A percentile compares a stretch with the other conserved stretches of the same genome.
These are phyloP conservation scores for Melolontha melolontha DNA, from an alignment of 2,888 invertebrate species.

Conservation along the genomic window DNA sequence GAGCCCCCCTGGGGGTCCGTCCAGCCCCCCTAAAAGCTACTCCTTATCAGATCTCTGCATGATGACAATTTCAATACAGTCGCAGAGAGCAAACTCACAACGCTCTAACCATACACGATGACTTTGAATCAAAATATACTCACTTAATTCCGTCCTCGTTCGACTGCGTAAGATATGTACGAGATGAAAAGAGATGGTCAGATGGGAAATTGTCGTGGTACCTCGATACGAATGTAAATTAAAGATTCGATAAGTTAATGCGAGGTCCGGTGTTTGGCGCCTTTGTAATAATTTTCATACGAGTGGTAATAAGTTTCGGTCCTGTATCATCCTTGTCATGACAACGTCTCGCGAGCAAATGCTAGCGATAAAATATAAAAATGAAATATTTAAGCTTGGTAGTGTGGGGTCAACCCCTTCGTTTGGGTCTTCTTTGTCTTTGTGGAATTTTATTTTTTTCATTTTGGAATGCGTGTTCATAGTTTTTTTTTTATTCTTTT, in stretches of 20 bases:
- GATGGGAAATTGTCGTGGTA: slow-evolving; percentile 36
- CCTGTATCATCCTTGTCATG: slow-evolving; percentile 58
- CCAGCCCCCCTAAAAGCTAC: slow-evolving; percentile 62
- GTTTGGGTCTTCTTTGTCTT: slow-evolving; percentile 15
- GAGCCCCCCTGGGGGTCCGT: slow-evolving; percentile 55
- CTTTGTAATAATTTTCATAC: slow-evolving; percentile 62
- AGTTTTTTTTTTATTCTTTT: slow-evolving; percentile 1
- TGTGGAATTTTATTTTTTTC: slow-evolving; percentile 10
- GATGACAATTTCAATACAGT: slow-evolving; percentile 65
- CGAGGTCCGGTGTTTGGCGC: slow-evolving; percentile 60
- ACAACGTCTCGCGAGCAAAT: slow-evolving; percentile 57
- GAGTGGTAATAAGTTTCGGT: slow-evolving; percentile 59
- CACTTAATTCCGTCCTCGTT: background rate
- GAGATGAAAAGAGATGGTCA: slow-evolving; percentile 27
- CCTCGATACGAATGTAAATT: slow-evolving; percentile 48
- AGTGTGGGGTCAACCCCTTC: background rate
- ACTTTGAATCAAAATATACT: slow-evolving; percentile 17
- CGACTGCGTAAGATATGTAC: background rate
- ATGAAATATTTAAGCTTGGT: slow-evolving; percentile 59
- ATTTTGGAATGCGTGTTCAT: slow-evolving; percentile 22
- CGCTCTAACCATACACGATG: slow-evolving; percentile 17
- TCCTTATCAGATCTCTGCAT: slow-evolving; percentile 66
- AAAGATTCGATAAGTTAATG: slow-evolving; percentile 57
- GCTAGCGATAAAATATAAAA: slow-evolving; percentile 61
- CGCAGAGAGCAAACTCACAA: slow-evolving; percentile 51